These are phyloP conservation scores for Peromyscus attwateri DNA, from an alignment of 2,797 vertebrate species.

Conservation along the genomic window DNA sequence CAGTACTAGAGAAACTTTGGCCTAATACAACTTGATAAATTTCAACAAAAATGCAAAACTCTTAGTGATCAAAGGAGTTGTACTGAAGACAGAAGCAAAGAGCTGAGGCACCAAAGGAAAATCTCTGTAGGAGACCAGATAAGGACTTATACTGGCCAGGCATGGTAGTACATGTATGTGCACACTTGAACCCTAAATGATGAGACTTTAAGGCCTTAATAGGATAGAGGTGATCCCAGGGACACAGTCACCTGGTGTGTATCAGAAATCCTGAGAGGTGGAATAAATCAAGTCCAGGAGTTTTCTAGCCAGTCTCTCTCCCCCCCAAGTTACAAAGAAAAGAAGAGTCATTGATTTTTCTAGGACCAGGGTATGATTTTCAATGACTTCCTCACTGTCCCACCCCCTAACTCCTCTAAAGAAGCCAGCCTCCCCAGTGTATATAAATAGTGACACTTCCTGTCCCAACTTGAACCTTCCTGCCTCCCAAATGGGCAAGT, in stretches of 20 bases:
- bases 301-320: not conserved
- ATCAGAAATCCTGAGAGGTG: not conserved
- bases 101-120: not conserved
- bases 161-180: not conserved
- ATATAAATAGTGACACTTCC: constrained; percentile 64
- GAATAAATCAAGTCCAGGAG: not conserved
- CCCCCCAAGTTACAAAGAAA: not conserved
- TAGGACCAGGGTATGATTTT: not conserved
- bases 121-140: not conserved
- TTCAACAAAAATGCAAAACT: not conserved
- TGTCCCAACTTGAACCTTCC: not conserved
- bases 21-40: not conserved
- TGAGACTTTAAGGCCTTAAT: not conserved
- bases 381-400: constrained; percentile 15
- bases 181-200: not conserved
- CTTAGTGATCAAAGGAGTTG: not conserved
- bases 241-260: not conserved
- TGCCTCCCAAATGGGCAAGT: constrained; percentile 63
- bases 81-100: not conserved
- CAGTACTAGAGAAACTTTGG: not conserved
- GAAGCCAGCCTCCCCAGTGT: not conserved
- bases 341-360: not conserved
- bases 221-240: not conserved
- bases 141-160: not conserved
- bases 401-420: constrained; percentile 10